Base-by-base conservation (phyloP, 2,113 vertebrate genomes). In the Pyrgilauda ruficollis region DNA sequence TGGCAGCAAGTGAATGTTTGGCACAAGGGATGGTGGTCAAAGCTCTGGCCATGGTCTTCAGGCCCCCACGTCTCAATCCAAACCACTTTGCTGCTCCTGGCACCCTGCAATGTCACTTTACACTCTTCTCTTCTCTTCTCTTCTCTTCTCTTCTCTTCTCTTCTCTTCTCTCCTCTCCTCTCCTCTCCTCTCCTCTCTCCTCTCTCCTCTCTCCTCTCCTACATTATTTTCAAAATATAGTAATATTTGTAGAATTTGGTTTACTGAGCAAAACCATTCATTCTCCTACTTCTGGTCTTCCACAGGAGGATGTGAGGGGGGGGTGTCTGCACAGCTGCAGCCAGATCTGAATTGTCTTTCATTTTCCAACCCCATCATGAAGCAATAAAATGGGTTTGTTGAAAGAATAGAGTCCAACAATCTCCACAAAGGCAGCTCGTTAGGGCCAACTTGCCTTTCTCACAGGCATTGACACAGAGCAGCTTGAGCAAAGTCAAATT, bases 1-100 rank as follows among this genome's bases (percentile, higher is more conserved):
- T 49, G 33, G 11, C 66, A 84, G 23, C 23, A 49, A 35, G 13
- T 1, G 21, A 49, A 5, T 20, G n/a, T 59, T 52, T 66, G 46
- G 52, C 61, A 21, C 13, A 14, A 49, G 37, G 31, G 49, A n/a
- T 66, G 75, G 15, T 0, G 3, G 13, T 28, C 10, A 3, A 87
- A 94, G 52, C 24, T 61, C 18, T n/a, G 33, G 18, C 28, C 1
- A 0, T 39, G 59, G 11, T 50, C 50, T 59, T 70, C 43, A 55
- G 50, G 6, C 11, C 12, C 7, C 4, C 1, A 0, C 0, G 0
- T 13, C 13, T 33, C 28, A 72, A 31, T 18, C 35, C 63, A 87
- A 86, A 80, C 13, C 16, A 20, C 13, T 46, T 37, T 70, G 24
- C 37, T 73, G 15, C 47, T 75, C 56, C 37, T 67, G 39, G 31